Base-by-base conservation (phyloP, 1,140 invertebrate species). In the Papilio xuthus region DNA sequence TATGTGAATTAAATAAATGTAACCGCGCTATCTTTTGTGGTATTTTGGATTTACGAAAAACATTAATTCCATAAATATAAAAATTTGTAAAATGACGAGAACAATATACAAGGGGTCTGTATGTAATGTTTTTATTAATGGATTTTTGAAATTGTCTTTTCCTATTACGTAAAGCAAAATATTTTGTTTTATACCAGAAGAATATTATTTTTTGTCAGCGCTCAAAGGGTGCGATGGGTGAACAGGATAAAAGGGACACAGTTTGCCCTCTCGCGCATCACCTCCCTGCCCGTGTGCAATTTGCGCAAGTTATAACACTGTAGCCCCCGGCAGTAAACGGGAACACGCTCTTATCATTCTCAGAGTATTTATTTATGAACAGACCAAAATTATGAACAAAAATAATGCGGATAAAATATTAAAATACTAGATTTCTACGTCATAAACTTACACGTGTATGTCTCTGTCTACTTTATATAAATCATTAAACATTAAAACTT, bases 311-410 rank as follows among this genome's bases (percentile, higher is more conserved):
- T 67, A 32, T 67, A 12, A 15, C 60, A 28, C 26, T 18, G 60
- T 26, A 67, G 26, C 60, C 60, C 4, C 4, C 26, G 23, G 60
- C 23, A 12, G 0, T 63, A 28, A 67, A 67, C 28, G 60, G 60
- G 60, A 1, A 37, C 60, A 28, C 60, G 6, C 60, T 28, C 26
- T 67, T 67, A 67, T 67, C 60, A 67, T 67, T 26, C 60, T 67
- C 26, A 12, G 12, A 15, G 13, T 28, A 67, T 63, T 67, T 67
- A 67, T 67, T 67, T 32, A 67, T 67, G 60, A 67, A 67, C 26
- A 67, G 60, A 28, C 26, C 60, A 1, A 37, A 37, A 37, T 37
- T 1, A 37, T 37, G 32, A 37, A 37, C 20, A 28, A 8, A 67
- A 67, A 60, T 18, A 26, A 20, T 60, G 3, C 12, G 3, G 12